Evolutionary conservation across 2,113 vertebrate species (phyloP), one percentile per base, ranked within the genome.

Genomic region (Dryoscopus gambensis): DNA sequence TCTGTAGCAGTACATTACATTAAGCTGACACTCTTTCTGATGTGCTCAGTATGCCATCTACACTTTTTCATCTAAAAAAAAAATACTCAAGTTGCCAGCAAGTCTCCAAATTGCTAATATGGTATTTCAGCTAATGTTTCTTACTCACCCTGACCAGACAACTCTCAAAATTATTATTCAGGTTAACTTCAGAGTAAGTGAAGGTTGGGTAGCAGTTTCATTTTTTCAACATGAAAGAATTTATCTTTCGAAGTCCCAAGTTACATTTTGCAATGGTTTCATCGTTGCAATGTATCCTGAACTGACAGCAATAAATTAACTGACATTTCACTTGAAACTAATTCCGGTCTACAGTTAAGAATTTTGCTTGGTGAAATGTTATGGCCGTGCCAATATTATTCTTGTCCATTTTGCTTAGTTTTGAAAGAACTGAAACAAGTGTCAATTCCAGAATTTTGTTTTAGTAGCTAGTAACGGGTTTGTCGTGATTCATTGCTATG

Each of bases 311-410:
- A 7, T 81, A 44, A 92, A 93, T 89, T 77, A 90, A 64, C 55
- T 89, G 74, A 81, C 56, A 37, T 94, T 86, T 89, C 83, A 84
- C 69, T 94, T 92, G 73, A 88, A 90, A 84, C n/a, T 86, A 71
- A 93, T 94, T 96, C 30, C 64, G 89, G 67, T 94, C 62, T 82
- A 50, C 60, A 63, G 59, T 76, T 76, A 85, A 57, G 50, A 68
- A 56, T 80, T 87, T 96, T 88, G 25, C 27, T 90, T 93, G 74
- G 63, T 55, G 63, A 80, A 83, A 67, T 4, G 18, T 93, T 86
- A 46, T 9, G 40, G 44, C 53, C 49, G 17, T 71, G 53, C 28
- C 84, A 91, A 22, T 97, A 95, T 84, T 94, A 68, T 94, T 95
- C 60, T 59, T 75, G 52, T 82, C 89, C 13, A 37, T 95, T 95